Base-by-base conservation (phyloP, 2,113 vertebrate species). In the Sceloporus tristichus region DNA sequence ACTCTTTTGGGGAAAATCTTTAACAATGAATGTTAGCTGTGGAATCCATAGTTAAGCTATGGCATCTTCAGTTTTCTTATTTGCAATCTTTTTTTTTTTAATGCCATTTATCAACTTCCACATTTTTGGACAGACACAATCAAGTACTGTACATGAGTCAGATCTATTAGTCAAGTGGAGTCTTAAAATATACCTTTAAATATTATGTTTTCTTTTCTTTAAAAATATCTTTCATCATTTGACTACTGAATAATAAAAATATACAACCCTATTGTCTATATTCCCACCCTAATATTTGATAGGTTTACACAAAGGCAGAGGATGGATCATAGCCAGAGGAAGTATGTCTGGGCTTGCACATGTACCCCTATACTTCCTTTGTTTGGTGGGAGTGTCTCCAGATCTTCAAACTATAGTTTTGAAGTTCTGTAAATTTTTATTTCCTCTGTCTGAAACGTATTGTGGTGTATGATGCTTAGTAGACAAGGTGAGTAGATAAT, bases 271-370 rank as follows among this genome's bases (percentile, higher is more conserved):
- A 68, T 80, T 89, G 65, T 79, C 68, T 56, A 73, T 77, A 40
- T 87, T 73, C 21, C 74, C 89, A 48, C 68, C 18, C 18, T 23
- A 78, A 54, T 75, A 68, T 13, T 75, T 65, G 73, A 40, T 23
- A 70, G 65, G 25, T 54, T 68, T 76, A 86, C 5, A 42, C 54
- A 89, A 85, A 85, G 82, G 48, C 18, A 25, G 79, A 82, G 85
- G 79, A 59, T 81, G 66, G 82, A 80, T 73, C 53, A 62, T 74
- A 82, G 70, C 70, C 71, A 70, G 27, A 59, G 79, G 84, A 86
- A 90, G 34, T 71, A n/a, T 78, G 62, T 90, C 48, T 90, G 73
- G 86, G 54, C 76, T 90, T 86, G 70, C 62, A 77, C 73, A 82
- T 10, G 6, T 54, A 42, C 48, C 29, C 53, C 68, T 71, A 71